Conservation (phyloP, 64 coral and sea anemone species). For the Montipora efflorescens region DNA sequence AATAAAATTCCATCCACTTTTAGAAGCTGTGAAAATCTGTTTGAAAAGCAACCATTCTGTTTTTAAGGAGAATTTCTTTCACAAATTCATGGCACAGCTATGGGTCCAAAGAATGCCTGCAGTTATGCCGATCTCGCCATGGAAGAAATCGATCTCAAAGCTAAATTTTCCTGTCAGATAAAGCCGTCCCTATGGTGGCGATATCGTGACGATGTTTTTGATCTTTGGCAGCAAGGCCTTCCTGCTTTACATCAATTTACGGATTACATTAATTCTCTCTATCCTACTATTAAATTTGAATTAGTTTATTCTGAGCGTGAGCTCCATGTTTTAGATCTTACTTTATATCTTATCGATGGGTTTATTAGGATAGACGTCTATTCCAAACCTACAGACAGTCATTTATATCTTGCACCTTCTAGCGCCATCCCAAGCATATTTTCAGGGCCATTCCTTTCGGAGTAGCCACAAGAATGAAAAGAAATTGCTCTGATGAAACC, state of each 20-base stretch:
- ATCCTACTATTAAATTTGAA: conserved; percentile 24
- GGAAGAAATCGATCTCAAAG: conserved; percentile 49
- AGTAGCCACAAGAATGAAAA: not conserved
- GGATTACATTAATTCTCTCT: conserved; percentile 26
- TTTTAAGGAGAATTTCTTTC: no score
- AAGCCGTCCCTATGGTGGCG: conserved; percentile 19
- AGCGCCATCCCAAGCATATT: not conserved
- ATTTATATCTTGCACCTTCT: no score
- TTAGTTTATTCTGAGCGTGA: no score
- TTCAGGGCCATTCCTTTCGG: no score
- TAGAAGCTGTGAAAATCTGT: conserved; percentile 42
- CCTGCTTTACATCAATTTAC: no score
- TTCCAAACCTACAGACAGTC: no score
- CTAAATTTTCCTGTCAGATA: conserved; percentile 6
- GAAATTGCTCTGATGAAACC: conserved; percentile 17
- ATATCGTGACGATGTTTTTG: not conserved
- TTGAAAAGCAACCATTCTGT: not conserved
- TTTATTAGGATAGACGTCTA: no score
- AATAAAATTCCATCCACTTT: conserved; percentile 20
- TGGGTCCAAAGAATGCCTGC: not conserved
- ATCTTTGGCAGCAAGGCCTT: no score
- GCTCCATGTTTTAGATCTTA: no score
- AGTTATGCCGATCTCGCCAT: conserved; percentile 46
- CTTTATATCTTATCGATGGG: conserved; percentile 15
- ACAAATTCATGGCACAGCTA: no score